These are phyloP conservation scores for Thamnophis elegans DNA, from an alignment of 2,797 vertebrate species.

Conservation along the genomic window DNA sequence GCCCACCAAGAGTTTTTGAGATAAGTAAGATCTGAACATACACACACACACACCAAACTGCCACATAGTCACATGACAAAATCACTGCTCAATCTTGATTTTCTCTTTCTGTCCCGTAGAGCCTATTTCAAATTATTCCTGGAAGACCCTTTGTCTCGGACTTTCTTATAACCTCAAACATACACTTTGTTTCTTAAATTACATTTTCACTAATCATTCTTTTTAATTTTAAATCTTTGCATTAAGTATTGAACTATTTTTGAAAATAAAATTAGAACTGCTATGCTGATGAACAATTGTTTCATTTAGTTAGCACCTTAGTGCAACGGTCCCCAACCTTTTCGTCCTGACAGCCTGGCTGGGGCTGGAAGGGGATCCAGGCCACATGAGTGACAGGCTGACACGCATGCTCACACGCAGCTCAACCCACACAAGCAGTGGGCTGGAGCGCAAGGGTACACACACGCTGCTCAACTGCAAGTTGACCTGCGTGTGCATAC, in stretches of 20 bases:
- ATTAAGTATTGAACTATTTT: neutral
- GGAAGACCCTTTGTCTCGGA: neutral
- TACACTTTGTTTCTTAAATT: neutral
- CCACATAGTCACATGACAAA: neutral
- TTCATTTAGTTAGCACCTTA: neutral
- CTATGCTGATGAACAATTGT: too few relatives aligned
- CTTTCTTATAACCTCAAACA: neutral
- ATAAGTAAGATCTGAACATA: neutral
- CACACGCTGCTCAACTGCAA: neutral
- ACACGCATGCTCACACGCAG: neutral
- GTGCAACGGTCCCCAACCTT: neutral
- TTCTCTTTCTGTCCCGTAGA: neutral
- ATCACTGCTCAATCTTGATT: neutral
- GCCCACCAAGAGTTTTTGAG: neutral
- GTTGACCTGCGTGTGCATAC: fast-evolving
- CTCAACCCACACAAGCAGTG: neutral
- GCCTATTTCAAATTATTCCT: neutral
- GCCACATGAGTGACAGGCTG: neutral
- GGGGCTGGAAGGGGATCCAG: neutral
- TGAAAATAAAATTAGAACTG: neutral
- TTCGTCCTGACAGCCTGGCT: neutral
- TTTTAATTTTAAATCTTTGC: neutral
- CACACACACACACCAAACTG: neutral
- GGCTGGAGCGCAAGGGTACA: neutral
- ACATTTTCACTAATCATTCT: neutral